Evolutionary conservation across 2,113 vertebrate genomes (phyloP).

Genomic region (Lophotis ruficrista): DNA sequence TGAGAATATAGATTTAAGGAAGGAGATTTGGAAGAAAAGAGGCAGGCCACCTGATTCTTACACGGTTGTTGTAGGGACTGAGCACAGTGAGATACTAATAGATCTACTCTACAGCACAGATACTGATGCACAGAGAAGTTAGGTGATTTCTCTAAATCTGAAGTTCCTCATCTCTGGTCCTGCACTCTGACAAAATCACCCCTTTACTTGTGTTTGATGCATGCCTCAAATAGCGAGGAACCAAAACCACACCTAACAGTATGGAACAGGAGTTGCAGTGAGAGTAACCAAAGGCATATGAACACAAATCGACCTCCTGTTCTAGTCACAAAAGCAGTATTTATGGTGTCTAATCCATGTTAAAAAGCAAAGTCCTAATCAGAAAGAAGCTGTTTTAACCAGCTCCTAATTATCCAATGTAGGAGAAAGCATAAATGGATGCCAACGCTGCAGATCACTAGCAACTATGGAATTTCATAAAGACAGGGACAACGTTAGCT

Average conservation of each 20-base stretch:
- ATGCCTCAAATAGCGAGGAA: not conserved
- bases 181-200: not conserved
- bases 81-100: not conserved
- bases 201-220: not conserved
- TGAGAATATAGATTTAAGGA: not conserved
- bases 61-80: not conserved
- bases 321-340: not conserved
- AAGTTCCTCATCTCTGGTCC: not conserved
- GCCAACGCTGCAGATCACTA: conserved; percentile 39
- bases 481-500: conserved; percentile 45
- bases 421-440: not conserved
- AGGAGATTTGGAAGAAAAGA: not conserved
- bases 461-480: conserved; percentile 2
- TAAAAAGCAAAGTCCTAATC: not conserved
- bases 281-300: not conserved
- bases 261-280: not conserved
- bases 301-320: not conserved
- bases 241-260: not conserved
- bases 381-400: not conserved
- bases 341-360: not conserved
- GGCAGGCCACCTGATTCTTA: not conserved
- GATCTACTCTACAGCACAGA: not conserved
- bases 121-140: not conserved
- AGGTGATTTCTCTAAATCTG: not conserved
- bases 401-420: not conserved